Conservation (phyloP, 2,113 vertebrate genomes). For the Phyllopteryx taeniolatus region DNA sequence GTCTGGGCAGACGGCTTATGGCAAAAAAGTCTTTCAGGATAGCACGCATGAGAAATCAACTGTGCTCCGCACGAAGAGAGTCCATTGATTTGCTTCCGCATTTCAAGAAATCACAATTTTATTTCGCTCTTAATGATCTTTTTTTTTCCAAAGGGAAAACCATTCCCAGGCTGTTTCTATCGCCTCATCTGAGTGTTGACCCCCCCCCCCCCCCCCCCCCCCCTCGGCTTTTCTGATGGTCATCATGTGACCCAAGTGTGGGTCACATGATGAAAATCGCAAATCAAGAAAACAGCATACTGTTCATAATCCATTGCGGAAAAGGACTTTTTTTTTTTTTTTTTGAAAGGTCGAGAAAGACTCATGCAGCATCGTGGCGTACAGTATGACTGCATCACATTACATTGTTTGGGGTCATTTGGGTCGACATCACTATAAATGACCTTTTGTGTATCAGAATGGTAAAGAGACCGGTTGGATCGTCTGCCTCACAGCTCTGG, state of each 20-base stretch:
- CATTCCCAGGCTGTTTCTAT: not conserved
- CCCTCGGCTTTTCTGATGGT: not conserved
- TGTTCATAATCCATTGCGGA: not conserved
- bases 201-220: not conserved
- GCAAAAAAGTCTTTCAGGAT: not conserved
- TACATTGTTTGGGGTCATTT: not conserved
- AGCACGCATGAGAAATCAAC: not conserved
- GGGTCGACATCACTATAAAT: not conserved
- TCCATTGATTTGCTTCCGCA: not conserved
- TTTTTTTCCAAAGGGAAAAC: not conserved
- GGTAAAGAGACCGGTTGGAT: too few species aligned
- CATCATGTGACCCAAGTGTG: not conserved
- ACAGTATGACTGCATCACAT: not conserved
- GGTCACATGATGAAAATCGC: too few species aligned
- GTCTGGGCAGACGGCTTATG: too few species aligned
- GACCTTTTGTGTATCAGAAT: not conserved
- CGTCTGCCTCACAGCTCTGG: too few species aligned
- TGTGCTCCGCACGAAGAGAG: not conserved
- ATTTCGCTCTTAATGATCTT: too few species aligned
- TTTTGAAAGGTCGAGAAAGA: not conserved
- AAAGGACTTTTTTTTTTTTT: not conserved
- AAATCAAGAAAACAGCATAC: conserved; percentile 1
- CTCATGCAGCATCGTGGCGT: not conserved
- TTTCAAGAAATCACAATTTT: too few species aligned
- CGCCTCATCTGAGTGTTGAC: not conserved